Conservation (phyloP, 2,888 invertebrate genomes). For the Eilema sororculum region DNA sequence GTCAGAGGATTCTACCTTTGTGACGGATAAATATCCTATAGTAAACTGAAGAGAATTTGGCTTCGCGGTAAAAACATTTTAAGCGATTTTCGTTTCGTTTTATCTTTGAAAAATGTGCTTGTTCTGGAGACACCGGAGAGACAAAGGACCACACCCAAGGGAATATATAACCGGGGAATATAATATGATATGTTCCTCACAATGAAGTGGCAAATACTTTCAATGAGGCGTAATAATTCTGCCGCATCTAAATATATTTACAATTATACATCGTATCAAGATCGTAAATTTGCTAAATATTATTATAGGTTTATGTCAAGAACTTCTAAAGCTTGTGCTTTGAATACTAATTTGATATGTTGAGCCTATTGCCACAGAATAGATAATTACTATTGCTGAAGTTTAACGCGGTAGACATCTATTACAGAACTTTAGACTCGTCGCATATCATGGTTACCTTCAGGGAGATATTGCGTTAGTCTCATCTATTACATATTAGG, state of each 20-base stretch:
- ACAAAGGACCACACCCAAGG: too few relatives aligned
- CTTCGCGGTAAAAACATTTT: not conserved
- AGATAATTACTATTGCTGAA: too few relatives aligned
- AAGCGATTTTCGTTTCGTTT: too few relatives aligned
- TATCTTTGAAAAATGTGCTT: too few relatives aligned
- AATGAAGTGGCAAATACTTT: not conserved
- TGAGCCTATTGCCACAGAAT: too few relatives aligned
- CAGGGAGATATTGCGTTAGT: not conserved
- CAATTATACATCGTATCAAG: too few relatives aligned
- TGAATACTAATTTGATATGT: not conserved
- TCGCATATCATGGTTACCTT: constrained; percentile 29
- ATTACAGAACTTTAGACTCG: not conserved
- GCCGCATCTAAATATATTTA: not conserved
- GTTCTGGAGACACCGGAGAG: too few relatives aligned
- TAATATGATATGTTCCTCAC: not conserved
- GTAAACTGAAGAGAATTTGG: not conserved
- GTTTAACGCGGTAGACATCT: constrained; percentile 38
- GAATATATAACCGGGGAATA: not conserved
- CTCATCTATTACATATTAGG: not conserved
- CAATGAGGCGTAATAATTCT: not conserved
- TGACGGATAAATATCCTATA: not conserved
- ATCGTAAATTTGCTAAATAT: too few relatives aligned
- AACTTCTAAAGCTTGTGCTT: not conserved
- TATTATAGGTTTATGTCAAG: not conserved
- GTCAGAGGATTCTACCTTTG: not conserved